phyloP scores from a whole-genome alignment of 2,113 vertebrate genomes.

The Eurystomus gularis region DNA sequence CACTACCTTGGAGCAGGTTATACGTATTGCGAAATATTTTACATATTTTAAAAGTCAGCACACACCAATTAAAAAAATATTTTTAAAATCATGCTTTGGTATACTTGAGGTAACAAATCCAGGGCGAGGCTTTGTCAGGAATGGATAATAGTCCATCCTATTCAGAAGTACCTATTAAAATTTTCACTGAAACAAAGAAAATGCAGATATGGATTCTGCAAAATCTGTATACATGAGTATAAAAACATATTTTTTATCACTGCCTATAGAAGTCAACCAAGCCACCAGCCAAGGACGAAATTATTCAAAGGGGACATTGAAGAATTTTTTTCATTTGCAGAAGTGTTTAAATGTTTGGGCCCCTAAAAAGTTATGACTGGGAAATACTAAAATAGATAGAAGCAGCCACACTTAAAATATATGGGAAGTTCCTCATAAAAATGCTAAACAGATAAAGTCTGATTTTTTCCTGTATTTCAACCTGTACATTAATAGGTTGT shows the following conservation, averaged over 20 bases:
- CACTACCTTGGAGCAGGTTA: too few species aligned
- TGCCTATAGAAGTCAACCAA: neutral
- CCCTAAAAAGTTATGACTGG: neutral
- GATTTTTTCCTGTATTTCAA: neutral
- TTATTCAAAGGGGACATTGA: neutral
- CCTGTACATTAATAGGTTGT: neutral
- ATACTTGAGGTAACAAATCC: neutral
- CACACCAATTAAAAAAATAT: neutral
- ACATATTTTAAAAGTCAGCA: neutral
- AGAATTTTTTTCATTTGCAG: neutral
- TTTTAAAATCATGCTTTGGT: neutral
- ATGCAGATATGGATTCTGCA: neutral
- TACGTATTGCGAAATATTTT: too few species aligned
- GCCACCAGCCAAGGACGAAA: neutral
- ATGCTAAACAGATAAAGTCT: neutral
- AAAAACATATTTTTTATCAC: neutral
- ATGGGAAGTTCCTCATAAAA: neutral
- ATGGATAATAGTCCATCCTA: neutral
- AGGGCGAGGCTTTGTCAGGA: neutral
- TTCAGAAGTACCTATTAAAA: neutral
- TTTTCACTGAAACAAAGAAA: neutral
- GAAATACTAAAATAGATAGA: neutral
- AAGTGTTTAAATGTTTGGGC: neutral
- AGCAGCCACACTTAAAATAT: neutral
- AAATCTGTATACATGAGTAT: neutral